Evolutionary conservation across 1,140 invertebrate genomes (phyloP).

Genomic region (Atta colombica): DNA sequence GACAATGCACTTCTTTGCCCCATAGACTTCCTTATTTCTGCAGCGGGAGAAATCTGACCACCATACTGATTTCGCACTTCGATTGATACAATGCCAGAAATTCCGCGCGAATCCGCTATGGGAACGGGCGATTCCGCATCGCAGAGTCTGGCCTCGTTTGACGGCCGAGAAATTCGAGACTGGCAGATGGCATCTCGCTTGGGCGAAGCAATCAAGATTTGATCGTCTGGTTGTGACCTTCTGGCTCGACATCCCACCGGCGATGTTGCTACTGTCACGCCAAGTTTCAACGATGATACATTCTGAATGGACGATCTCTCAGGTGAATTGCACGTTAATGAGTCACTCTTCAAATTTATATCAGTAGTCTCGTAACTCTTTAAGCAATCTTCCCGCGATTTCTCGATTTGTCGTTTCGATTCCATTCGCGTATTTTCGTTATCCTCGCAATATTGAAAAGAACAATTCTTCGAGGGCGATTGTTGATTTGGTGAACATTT

Average conservation of each 20-base stretch:
- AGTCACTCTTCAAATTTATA: slow-evolving; percentile 4
- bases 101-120: slow-evolving; percentile 76
- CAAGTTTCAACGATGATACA: slow-evolving; percentile 19
- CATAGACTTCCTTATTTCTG: background rate
- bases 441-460: background rate
- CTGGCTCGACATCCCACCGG: slow-evolving; percentile 44
- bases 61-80: slow-evolving; percentile 26
- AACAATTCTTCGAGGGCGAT: background rate
- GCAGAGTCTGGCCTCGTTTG: slow-evolving; percentile 65
- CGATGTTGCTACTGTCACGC: background rate
- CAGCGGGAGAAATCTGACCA: background rate
- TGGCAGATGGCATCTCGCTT: slow-evolving; percentile 80
- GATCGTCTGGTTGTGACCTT: slow-evolving; percentile 81
- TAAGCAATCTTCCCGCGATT: background rate
- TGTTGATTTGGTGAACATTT: slow-evolving; percentile 12
- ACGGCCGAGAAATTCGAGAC: slow-evolving; percentile 62
- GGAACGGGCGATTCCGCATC: slow-evolving; percentile 77
- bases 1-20: slow-evolving; percentile 2
- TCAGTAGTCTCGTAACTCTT: slow-evolving; percentile 18
- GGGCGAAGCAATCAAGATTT: slow-evolving; percentile 84
- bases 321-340: background rate
- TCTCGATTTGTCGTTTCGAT: slow-evolving; percentile 15
- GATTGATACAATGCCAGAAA: slow-evolving; percentile 53
- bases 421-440: background rate
- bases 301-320: slow-evolving; percentile 3